These are phyloP conservation scores for Drosophila neocordata DNA, from an alignment of 1,140 invertebrate species.

Conservation along the genomic window DNA sequence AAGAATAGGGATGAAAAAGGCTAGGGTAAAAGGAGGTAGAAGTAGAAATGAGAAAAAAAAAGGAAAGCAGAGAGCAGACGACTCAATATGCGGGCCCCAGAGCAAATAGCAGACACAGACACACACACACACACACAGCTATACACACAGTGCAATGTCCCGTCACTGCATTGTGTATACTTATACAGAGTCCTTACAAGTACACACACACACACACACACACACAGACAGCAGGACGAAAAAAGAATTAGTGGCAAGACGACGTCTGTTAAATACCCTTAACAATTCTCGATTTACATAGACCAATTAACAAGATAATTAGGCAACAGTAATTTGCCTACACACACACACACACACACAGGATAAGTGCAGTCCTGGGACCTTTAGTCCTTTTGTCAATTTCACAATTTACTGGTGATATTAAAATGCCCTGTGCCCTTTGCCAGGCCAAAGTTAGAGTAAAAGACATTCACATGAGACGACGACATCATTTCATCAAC, in stretches of 20 bases:
- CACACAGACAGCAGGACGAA: conserved; percentile 12
- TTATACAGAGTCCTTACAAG: conserved; percentile 67
- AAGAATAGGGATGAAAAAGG: conserved; percentile 20
- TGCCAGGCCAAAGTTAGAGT: conserved; percentile 22
- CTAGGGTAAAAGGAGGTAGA: conserved; percentile 29
- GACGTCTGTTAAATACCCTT: conserved; percentile 7
- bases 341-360: background rate
- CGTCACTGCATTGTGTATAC: conserved; percentile 53
- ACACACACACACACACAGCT: conserved; percentile 37
- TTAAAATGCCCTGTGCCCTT: background rate
- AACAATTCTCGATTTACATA: conserved; percentile 2
- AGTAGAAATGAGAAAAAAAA: conserved; percentile 17
- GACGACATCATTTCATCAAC: conserved; percentile 71
- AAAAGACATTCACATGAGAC: background rate
- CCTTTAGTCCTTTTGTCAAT: conserved; percentile 1
- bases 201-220: conserved; percentile 32
- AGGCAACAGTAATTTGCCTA: background rate
- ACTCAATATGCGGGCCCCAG: conserved; percentile 59
- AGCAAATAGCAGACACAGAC: conserved; percentile 51
- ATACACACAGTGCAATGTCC: conserved; percentile 66
- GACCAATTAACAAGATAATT: conserved; percentile 6
- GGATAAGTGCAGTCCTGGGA: background rate
- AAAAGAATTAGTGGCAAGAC: conserved; percentile 1
- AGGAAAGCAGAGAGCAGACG: conserved; percentile 23
- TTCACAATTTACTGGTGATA: background rate